phyloP scores from a whole-genome alignment of 2,888 invertebrate species.

The Cryptus viduatorius region DNA sequence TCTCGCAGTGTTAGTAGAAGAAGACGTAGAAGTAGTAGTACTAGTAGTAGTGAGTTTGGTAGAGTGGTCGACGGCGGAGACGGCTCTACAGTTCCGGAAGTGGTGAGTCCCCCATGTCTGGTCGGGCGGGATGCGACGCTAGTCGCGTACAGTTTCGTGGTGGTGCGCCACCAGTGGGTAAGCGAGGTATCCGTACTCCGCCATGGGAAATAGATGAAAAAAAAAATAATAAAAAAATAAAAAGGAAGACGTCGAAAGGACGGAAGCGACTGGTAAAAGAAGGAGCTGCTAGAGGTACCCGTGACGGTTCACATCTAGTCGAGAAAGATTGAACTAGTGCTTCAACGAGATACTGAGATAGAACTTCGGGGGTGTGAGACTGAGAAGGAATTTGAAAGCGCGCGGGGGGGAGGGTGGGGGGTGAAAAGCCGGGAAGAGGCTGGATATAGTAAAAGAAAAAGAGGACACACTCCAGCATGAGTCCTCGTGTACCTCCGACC shows the following conservation, averaged over 20 bases:
- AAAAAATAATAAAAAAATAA: no score
- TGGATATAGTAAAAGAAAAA: neutral
- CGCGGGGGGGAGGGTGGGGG: neutral
- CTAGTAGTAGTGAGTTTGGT: conserved; percentile 24
- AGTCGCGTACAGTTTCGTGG: neutral
- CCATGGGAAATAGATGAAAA: neutral
- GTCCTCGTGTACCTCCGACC: conserved; percentile 56
- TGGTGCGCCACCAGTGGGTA: conserved; percentile 21
- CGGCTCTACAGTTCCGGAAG: conserved; percentile 46
- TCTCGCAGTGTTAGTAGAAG: no score
- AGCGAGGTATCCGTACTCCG: conserved; percentile 9
- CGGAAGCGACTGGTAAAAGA: neutral
- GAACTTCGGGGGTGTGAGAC: neutral
- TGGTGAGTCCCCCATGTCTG: conserved; percentile 48
- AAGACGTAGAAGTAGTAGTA: conserved; percentile 2
- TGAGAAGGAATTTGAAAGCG: conserved; percentile 12
- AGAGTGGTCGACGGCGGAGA: neutral
- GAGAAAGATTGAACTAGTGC: conserved; percentile 46
- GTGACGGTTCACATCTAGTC: conserved; percentile 26
- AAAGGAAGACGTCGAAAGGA: neutral
- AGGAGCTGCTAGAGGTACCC: neutral
- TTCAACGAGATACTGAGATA: neutral
- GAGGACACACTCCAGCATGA: conserved; percentile 33
- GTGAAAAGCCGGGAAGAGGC: conserved; percentile 45
- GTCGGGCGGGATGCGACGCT: conserved; percentile 27